These are phyloP conservation scores for Anoura caudifer DNA, from an alignment of 2,113 vertebrate genomes.

Conservation along the genomic window DNA sequence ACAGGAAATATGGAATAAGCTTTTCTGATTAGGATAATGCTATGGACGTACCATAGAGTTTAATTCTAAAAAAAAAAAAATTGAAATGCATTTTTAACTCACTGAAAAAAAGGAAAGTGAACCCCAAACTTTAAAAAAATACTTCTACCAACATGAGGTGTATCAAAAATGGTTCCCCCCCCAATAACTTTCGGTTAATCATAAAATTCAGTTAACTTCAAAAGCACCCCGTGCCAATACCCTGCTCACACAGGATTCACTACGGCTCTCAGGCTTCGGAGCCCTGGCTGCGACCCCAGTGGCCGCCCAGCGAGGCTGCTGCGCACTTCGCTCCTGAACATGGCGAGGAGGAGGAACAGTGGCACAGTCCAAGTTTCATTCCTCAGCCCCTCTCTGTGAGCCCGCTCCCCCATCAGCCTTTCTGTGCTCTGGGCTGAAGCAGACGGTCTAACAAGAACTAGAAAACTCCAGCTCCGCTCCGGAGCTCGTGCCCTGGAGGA, in stretches of 20 bases:
- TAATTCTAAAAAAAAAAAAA: neutral
- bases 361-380: neutral
- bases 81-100: neutral
- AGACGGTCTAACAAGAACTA: constrained; percentile 61
- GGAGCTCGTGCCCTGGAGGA: constrained; percentile 22
- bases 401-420: neutral
- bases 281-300: neutral
- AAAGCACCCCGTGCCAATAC: neutral
- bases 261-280: neutral
- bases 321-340: neutral
- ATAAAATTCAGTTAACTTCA: neutral
- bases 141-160: neutral
- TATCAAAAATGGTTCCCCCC: neutral
- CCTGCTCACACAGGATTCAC: neutral
- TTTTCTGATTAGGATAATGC: neutral
- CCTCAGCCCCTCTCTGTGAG: neutral
- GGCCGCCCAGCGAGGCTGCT: neutral
- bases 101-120: neutral
- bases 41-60: neutral
- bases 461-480: constrained; percentile 35
- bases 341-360: neutral
- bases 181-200: neutral
- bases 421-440: neutral
- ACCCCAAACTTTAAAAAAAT: neutral
- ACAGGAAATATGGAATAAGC: neutral